Percentiles rank a stretch among this genome's conserved stretches.
These are phyloP conservation scores for Cryptoblepharus egeriae DNA, from an alignment of 2,797 vertebrate species.

Conservation along the genomic window DNA sequence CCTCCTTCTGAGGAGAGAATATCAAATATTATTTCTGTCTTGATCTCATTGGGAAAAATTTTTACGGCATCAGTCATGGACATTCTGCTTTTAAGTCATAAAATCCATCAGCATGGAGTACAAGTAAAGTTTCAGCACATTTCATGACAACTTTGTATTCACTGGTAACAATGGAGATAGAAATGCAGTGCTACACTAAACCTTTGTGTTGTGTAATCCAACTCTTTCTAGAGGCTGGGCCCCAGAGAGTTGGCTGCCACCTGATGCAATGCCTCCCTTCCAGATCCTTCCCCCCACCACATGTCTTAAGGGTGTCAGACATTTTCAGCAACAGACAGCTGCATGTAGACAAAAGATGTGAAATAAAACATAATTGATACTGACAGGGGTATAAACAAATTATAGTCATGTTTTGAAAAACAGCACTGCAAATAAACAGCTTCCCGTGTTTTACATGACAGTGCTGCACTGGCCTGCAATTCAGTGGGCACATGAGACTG, in stretches of 20 bases:
- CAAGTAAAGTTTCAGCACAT: background rate
- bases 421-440: background rate
- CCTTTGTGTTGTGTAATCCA: constrained; percentile 1
- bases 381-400: constrained; percentile 6
- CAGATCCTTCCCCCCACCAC: too few relatives aligned
- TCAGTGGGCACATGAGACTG: background rate
- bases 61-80: background rate
- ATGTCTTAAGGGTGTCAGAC: background rate
- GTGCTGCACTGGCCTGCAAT: background rate
- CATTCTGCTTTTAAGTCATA: background rate
- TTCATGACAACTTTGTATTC: background rate
- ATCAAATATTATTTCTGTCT: background rate
- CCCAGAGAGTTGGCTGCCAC: constrained; percentile 2
- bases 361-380: background rate
- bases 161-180: background rate
- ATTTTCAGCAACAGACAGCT: constrained; percentile 3
- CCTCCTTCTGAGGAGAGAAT: too few relatives aligned
- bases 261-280: background rate
- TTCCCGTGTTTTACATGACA: background rate
- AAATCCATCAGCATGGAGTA: background rate
- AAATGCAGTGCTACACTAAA: background rate
- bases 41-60: background rate
- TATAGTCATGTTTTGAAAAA: background rate
- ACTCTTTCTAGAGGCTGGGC: background rate
- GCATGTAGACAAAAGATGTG: background rate